Conservation (phyloP, 1,140 invertebrate genomes). For the Maniola jurtina region DNA sequence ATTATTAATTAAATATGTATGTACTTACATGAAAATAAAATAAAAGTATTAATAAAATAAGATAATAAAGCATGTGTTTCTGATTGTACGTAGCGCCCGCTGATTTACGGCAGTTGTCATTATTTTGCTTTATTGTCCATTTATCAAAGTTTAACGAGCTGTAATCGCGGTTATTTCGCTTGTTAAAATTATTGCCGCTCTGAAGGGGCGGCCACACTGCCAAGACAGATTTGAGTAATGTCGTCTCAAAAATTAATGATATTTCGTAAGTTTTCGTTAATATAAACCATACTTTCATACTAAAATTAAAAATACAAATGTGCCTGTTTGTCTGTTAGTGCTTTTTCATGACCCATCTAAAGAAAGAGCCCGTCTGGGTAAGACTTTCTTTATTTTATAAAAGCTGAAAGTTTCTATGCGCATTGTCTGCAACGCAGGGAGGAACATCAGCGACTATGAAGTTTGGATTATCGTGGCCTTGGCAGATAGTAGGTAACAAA, state of each 20-base stretch:
- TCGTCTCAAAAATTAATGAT: background rate
- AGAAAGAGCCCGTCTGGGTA: too few relatives aligned
- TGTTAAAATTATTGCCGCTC: constrained; percentile 53
- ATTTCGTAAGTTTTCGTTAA: too few relatives aligned
- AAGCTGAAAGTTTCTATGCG: too few relatives aligned
- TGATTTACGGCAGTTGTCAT: constrained; percentile 54
- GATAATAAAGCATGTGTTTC: constrained; percentile 22
- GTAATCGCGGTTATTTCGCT: constrained; percentile 54
- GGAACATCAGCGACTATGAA: too few relatives aligned
- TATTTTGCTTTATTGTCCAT: constrained; percentile 63
- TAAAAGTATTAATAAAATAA: constrained; percentile 4
- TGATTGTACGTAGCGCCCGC: constrained; percentile 20
- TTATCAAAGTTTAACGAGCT: constrained; percentile 64
- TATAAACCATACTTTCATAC: too few relatives aligned
- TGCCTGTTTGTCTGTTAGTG: too few relatives aligned
- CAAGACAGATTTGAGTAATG: constrained; percentile 26
- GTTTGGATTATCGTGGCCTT: too few relatives aligned
- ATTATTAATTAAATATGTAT: background rate
- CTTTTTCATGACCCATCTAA: too few relatives aligned
- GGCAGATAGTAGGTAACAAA: too few relatives aligned
- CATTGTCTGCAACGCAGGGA: too few relatives aligned
- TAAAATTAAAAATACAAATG: too few relatives aligned
- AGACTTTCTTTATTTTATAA: too few relatives aligned
- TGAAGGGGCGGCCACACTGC: constrained; percentile 12
- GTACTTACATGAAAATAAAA: background rate